These are phyloP conservation scores for Caiman crocodilus DNA, from an alignment of 2,797 vertebrate species.

Conservation along the genomic window DNA sequence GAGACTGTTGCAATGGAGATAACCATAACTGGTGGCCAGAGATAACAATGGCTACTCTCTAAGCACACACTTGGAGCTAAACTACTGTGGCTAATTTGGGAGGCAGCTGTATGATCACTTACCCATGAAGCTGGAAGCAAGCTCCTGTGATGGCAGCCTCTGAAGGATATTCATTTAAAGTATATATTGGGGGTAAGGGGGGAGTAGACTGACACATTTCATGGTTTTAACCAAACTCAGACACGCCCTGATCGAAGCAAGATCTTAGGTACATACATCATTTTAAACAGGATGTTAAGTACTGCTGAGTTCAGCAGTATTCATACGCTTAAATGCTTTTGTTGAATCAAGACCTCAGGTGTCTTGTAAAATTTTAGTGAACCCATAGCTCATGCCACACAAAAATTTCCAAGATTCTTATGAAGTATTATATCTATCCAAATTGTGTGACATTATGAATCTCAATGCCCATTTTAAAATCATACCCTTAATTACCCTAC, in stretches of 20 bases:
- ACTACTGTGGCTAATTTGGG: background rate
- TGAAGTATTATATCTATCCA: background rate
- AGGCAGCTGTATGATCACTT: background rate
- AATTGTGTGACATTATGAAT: background rate
- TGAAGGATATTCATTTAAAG: background rate
- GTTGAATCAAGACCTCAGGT: background rate
- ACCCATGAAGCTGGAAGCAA: background rate
- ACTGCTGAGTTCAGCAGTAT: background rate
- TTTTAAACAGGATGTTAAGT: background rate
- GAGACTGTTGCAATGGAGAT: background rate
- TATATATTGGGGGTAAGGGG: background rate
- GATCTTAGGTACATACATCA: background rate
- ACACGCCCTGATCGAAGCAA: background rate
- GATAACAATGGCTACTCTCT: background rate
- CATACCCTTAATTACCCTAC: background rate
- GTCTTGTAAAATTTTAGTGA: background rate
- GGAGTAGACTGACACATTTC: background rate
- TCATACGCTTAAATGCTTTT: background rate
- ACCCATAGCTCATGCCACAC: background rate
- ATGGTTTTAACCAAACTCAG: background rate
- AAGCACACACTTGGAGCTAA: background rate
- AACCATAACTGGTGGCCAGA: background rate
- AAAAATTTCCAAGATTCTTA: background rate
- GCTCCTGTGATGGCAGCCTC: background rate
- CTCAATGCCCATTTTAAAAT: background rate